A percentile compares a stretch with the other conserved stretches of the same genome.
Evolutionary conservation across 1,140 invertebrate genomes (phyloP).

Genomic region (Mizuhopecten yessoensis): DNA sequence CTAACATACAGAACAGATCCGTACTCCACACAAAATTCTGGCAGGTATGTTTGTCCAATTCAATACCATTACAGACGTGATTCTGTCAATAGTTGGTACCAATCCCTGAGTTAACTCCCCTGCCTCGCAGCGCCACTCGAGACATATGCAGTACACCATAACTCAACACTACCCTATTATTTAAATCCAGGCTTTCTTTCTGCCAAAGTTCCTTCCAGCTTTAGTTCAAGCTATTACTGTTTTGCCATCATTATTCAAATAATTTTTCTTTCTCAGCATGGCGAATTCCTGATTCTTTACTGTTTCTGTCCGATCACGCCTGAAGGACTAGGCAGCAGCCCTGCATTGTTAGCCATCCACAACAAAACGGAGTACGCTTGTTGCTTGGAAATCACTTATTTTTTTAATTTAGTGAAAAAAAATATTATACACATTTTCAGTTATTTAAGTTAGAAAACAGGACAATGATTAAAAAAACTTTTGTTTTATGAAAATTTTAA

Average conservation of each 20-base stretch:
- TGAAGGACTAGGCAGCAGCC: neutral
- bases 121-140: neutral
- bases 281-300: conserved; percentile 15
- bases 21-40: neutral
- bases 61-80: neutral
- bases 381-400: too few species aligned
- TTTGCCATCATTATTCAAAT: conserved; percentile 34
- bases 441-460: too few species aligned
- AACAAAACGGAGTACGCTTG: neutral
- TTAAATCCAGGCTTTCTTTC: conserved; percentile 23
- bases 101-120: neutral
- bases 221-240: conserved; percentile 39
- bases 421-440: too few species aligned
- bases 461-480: too few species aligned
- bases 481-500: neutral
- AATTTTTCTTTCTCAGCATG: conserved; percentile 38
- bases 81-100: neutral
- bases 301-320: neutral
- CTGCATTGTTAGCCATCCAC: neutral
- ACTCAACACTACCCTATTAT: neutral
- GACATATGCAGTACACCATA: neutral
- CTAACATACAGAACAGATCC: neutral
- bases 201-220: neutral
- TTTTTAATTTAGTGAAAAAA: too few species aligned
- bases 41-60: neutral